Conservation (phyloP, 2,797 vertebrate genomes). For the Etheostoma perlongum region DNA sequence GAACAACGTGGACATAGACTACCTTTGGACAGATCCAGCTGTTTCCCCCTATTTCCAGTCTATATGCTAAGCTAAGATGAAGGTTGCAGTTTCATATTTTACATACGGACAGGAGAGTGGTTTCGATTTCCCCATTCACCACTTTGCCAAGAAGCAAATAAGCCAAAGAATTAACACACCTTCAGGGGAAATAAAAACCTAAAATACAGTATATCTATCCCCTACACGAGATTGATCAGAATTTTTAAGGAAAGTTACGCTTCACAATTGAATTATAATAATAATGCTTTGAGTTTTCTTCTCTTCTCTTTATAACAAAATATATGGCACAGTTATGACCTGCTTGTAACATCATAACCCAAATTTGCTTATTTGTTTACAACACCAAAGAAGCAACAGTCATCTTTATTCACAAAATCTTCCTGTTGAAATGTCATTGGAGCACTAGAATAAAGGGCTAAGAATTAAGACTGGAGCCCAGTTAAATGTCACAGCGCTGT, state of each 20-base stretch:
- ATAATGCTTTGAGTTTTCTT: background rate
- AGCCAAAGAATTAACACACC: no score
- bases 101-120: background rate
- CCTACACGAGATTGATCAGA: background rate
- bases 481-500: conserved; percentile 78
- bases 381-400: conserved; percentile 47
- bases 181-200: background rate
- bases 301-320: background rate
- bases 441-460: conserved; percentile 73
- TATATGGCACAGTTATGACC: background rate
- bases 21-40: background rate
- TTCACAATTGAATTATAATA: background rate
- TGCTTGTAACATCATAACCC: background rate
- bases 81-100: background rate
- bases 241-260: background rate
- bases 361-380: conserved; percentile 67
- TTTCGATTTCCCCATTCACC: background rate
- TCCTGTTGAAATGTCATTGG: conserved; percentile 76
- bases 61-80: background rate
- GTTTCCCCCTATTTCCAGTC: background rate
- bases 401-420: conserved; percentile 61
- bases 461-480: conserved; percentile 75
- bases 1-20: no score
- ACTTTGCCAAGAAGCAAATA: background rate
- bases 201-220: background rate